Percentiles rank a stretch among this genome's conserved stretches.
phyloP scores from a whole-genome alignment of 92 coral and sea anemone genomes.

The Plumapathes pennacea region DNA sequence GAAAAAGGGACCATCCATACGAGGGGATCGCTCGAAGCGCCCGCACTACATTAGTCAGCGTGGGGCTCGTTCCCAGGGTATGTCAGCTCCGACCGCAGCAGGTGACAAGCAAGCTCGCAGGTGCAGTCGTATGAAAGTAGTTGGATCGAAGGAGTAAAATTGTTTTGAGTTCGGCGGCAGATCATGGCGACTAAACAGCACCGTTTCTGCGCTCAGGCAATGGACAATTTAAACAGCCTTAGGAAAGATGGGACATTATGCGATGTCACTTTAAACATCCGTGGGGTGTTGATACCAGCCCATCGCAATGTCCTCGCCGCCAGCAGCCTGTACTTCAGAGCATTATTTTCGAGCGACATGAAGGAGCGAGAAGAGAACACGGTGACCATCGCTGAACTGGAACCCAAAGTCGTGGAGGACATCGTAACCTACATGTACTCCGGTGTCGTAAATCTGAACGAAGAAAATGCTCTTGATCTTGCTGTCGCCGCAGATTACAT shows the following conservation, averaged over 20 bases:
- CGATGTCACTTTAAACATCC: constrained; percentile 67
- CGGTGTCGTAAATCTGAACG: constrained; percentile 49
- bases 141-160: too few relatives aligned
- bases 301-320: constrained; percentile 84
- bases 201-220: constrained; percentile 45
- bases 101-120: too few relatives aligned
- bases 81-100: too few relatives aligned
- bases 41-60: too few relatives aligned
- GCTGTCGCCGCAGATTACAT: constrained; percentile 77
- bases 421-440: constrained; percentile 73
- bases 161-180: too few relatives aligned
- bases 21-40: too few relatives aligned
- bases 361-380: constrained; percentile 62
- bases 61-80: too few relatives aligned
- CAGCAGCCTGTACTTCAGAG: constrained; percentile 73
- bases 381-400: constrained; percentile 60
- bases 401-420: constrained; percentile 57
- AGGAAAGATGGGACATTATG: constrained; percentile 70
- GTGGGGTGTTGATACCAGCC: constrained; percentile 51
- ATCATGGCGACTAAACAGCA: constrained; percentile 44
- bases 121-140: too few relatives aligned
- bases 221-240: constrained; percentile 61
- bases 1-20: too few relatives aligned
- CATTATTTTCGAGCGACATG: constrained; percentile 81
- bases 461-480: constrained; percentile 59